These are phyloP conservation scores for Eilema caniola DNA, from an alignment of 2,888 invertebrate species.

Conservation along the genomic window DNA sequence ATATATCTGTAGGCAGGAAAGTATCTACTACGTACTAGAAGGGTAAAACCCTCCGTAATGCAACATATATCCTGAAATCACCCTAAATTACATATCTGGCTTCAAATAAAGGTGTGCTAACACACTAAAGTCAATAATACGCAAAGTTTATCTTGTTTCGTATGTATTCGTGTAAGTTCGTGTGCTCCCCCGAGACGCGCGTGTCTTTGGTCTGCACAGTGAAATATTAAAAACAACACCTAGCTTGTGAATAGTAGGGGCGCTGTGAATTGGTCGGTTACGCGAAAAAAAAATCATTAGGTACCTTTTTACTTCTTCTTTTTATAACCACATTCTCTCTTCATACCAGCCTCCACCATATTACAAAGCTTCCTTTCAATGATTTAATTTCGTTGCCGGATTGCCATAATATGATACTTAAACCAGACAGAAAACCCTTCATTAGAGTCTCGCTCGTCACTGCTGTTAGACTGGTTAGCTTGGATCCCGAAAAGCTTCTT, in stretches of 20 bases:
- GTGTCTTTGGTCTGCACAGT: constrained; percentile 59
- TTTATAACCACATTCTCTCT: too few relatives aligned
- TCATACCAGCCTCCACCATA: too few relatives aligned
- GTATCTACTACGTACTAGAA: background rate
- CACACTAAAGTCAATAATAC: constrained; percentile 30
- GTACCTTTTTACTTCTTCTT: too few relatives aligned
- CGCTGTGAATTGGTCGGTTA: constrained; percentile 45
- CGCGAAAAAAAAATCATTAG: background rate
- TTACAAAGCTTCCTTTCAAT: too few relatives aligned
- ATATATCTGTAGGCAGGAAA: too few relatives aligned
- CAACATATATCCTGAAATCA: constrained; percentile 37
- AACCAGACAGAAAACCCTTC: too few relatives aligned
- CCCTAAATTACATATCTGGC: constrained; percentile 35
- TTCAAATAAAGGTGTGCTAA: constrained; percentile 51
- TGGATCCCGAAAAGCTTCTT: too few relatives aligned
- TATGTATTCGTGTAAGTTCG: constrained; percentile 24
- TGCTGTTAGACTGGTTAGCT: too few relatives aligned
- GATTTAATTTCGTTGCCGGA: too few relatives aligned
- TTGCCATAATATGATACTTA: too few relatives aligned
- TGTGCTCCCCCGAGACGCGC: constrained; percentile 75
- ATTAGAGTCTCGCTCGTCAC: too few relatives aligned
- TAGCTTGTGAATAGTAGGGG: constrained; percentile 47
- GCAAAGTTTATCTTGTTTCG: constrained; percentile 53
- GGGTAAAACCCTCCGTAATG: background rate
- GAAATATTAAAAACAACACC: constrained; percentile 77